Percentiles rank a stretch among this genome's conserved stretches.
Evolutionary conservation across 2,113 vertebrate species (phyloP).

Genomic region (Hemicordylus capensis): DNA sequence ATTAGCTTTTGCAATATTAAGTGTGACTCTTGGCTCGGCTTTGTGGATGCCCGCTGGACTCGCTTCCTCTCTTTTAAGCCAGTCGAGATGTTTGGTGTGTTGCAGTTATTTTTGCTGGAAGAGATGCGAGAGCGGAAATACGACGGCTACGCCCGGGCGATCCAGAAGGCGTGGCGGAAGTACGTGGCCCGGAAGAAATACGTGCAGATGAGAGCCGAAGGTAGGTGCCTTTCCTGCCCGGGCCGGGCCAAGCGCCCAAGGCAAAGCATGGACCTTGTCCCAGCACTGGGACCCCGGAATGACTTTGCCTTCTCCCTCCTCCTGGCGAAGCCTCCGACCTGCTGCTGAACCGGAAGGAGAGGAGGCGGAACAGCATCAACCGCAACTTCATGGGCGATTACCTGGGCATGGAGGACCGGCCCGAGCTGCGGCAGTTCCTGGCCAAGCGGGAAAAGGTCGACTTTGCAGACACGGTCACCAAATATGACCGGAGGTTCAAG

Average conservation of each 20-base stretch:
- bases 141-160: slow-evolving; percentile 91
- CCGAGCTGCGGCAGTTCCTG: slow-evolving; percentile 93
- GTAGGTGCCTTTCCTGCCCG: slow-evolving; percentile 67
- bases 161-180: slow-evolving; percentile 95
- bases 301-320: not conserved
- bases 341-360: slow-evolving; percentile 93
- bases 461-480: slow-evolving; percentile 93
- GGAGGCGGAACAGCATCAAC: slow-evolving; percentile 94
- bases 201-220: slow-evolving; percentile 98
- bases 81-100: not conserved
- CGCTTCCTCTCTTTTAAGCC: not conserved
- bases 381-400: slow-evolving; percentile 98
- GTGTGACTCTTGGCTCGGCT: not conserved
- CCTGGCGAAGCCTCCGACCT: slow-evolving; percentile 87
- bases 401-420: slow-evolving; percentile 94
- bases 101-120: slow-evolving; percentile 93
- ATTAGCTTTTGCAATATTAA: too few relatives aligned
- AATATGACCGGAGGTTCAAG: slow-evolving; percentile 95
- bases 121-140: slow-evolving; percentile 97
- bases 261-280: too few relatives aligned
- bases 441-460: slow-evolving; percentile 95
- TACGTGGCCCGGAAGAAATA: slow-evolving; percentile 92
- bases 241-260: not conserved
- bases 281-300: not conserved
- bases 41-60: not conserved